Conservation (phyloP, 2,113 vertebrate genomes). For the Cyprinus carpio region DNA sequence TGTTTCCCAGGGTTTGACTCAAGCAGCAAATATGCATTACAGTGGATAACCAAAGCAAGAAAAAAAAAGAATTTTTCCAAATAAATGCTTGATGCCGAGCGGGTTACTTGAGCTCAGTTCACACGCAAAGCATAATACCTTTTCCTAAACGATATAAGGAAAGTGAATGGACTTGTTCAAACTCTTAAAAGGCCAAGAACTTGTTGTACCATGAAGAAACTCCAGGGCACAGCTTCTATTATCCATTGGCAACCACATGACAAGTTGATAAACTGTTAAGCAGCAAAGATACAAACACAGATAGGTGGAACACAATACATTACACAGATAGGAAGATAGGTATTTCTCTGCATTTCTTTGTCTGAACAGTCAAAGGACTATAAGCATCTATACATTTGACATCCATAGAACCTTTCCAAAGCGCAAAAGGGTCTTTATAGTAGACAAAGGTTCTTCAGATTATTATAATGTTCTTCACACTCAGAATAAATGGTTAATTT, state of each 20-base stretch:
- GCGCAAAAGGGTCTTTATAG: no score
- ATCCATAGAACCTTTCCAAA: no score
- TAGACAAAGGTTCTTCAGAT: no score
- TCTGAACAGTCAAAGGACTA: neutral
- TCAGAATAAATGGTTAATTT: no score
- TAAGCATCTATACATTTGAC: neutral
- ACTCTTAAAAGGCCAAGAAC: conserved; percentile 26
- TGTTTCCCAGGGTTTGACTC: conserved; percentile 65
- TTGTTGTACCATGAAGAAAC: neutral
- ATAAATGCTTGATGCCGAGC: conserved; percentile 23
- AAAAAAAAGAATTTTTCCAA: conserved; percentile 40
- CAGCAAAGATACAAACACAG: neutral
- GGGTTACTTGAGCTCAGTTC: conserved; percentile 15
- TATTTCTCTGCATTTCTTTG: neutral
- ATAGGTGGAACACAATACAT: neutral
- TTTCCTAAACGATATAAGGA: conserved; percentile 27
- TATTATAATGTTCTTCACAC: no score
- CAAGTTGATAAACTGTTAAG: neutral
- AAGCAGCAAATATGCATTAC: conserved; percentile 32
- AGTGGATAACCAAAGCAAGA: conserved; percentile 33
- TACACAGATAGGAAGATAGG: neutral
- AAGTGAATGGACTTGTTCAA: conserved; percentile 16
- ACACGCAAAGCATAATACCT: conserved; percentile 3
- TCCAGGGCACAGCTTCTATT: neutral
- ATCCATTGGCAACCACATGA: neutral